phyloP scores from a whole-genome alignment of 2,888 invertebrate species.

The Glaucopsyche alexis region DNA sequence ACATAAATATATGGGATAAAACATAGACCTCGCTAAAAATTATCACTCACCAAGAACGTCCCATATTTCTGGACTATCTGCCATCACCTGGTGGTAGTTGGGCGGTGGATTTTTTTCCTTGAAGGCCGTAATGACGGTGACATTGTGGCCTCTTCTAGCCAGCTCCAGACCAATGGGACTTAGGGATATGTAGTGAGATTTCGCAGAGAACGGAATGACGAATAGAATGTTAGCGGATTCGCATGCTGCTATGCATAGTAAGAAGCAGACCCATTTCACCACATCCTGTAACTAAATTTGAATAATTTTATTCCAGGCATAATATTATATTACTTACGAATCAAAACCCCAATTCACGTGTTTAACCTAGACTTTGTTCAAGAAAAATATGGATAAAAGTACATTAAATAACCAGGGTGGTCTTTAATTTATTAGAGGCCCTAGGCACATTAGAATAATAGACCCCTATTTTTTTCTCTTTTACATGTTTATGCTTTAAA shows the following conservation, averaged over 20 bases:
- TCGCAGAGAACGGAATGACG: constrained; percentile 69
- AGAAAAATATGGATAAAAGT: too few species aligned
- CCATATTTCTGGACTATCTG: constrained; percentile 64
- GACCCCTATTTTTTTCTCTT: too few species aligned
- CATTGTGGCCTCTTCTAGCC: constrained; percentile 74
- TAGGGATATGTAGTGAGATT: constrained; percentile 70
- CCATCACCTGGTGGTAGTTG: constrained; percentile 62
- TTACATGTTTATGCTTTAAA: too few species aligned
- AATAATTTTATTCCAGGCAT: not conserved
- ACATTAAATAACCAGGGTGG: too few species aligned
- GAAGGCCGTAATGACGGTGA: constrained; percentile 69
- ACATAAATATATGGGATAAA: too few species aligned
- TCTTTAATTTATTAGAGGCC: too few species aligned
- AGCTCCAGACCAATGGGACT: constrained; percentile 70
- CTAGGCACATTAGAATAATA: too few species aligned
- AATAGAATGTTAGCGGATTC: constrained; percentile 67
- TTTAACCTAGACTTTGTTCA: too few species aligned
- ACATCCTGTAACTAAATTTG: constrained; percentile 30
- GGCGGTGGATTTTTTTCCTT: constrained; percentile 54
- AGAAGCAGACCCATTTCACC: constrained; percentile 13
- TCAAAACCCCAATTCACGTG: too few species aligned
- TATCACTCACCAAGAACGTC: constrained; percentile 58
- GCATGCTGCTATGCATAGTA: constrained; percentile 31
- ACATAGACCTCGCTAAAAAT: not conserved
- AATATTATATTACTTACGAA: not conserved